Evolutionary conservation across 2,113 vertebrate genomes (phyloP).

Genomic region (Pelobates fuscus): DNA sequence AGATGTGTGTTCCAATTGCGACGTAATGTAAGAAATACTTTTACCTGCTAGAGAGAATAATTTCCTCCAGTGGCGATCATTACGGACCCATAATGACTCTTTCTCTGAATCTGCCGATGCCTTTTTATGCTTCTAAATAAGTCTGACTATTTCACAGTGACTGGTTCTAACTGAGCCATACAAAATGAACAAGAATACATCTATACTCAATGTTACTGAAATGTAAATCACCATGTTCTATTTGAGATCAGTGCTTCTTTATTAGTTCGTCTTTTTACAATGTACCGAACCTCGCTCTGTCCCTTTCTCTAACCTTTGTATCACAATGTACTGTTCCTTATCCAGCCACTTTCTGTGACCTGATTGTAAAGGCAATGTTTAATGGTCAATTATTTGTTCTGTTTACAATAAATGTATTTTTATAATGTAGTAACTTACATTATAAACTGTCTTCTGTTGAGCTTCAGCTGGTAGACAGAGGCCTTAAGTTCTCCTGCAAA

Average conservation of each 20-base stretch:
- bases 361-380: too few relatives aligned
- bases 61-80: background rate
- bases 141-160: background rate
- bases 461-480: too few relatives aligned
- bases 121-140: background rate
- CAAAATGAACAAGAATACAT: background rate
- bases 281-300: too few relatives aligned
- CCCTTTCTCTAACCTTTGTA: too few relatives aligned
- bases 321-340: too few relatives aligned
- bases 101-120: background rate
- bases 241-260: background rate
- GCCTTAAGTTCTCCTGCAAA: too few relatives aligned
- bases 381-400: too few relatives aligned
- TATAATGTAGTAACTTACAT: too few relatives aligned
- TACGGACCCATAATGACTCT: background rate
- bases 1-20: background rate
- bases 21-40: background rate
- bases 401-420: too few relatives aligned
- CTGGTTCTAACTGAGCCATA: background rate
- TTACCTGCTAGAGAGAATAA: background rate
- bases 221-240: background rate
- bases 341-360: too few relatives aligned
- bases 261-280: background rate
- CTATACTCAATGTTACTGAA: background rate
- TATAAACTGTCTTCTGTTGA: too few relatives aligned